A percentile compares a stretch with the other conserved stretches of the same genome.
Evolutionary conservation across 2,797 vertebrate genomes (phyloP).

Genomic region (Podarcis siculus): DNA sequence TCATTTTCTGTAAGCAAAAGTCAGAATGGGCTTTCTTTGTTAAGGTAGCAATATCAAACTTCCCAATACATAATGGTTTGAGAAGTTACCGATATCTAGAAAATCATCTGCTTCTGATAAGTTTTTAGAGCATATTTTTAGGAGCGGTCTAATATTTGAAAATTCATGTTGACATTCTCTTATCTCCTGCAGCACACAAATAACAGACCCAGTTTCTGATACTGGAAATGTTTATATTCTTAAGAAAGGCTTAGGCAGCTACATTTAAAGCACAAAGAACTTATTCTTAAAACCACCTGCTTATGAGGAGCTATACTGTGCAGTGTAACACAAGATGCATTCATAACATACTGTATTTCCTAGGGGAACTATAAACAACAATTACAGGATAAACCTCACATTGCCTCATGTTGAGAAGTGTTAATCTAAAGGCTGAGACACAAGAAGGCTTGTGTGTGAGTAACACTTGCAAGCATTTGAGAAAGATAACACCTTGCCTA

Average conservation of each 20-base stretch:
- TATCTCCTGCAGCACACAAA: not conserved
- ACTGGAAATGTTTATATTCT: constrained; percentile 8
- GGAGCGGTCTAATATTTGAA: not conserved
- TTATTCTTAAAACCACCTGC: constrained; percentile 12
- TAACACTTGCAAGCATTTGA: not conserved
- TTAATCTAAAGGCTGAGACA: not conserved
- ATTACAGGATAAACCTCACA: constrained; percentile 2
- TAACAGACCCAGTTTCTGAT: not conserved
- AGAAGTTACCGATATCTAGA: not conserved
- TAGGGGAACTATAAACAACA: constrained; percentile 27
- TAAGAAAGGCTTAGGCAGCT: not conserved
- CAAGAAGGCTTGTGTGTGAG: not conserved
- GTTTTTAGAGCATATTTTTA: not conserved
- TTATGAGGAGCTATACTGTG: not conserved
- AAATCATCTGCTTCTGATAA: not conserved
- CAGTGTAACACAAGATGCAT: constrained; percentile 9
- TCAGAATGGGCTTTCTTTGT: constrained; percentile 8
- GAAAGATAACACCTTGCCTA: not conserved
- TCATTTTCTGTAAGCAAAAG: not conserved
- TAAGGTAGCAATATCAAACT: not conserved
- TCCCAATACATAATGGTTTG: not conserved
- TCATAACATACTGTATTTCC: constrained; percentile 5
- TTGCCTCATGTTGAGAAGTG: not conserved
- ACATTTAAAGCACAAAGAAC: constrained; percentile 18
- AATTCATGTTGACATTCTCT: not conserved